Evolutionary conservation across 2,888 invertebrate species (phyloP), one percentile per base, ranked within the genome.

Genomic region (Isotomurus palustris): DNA sequence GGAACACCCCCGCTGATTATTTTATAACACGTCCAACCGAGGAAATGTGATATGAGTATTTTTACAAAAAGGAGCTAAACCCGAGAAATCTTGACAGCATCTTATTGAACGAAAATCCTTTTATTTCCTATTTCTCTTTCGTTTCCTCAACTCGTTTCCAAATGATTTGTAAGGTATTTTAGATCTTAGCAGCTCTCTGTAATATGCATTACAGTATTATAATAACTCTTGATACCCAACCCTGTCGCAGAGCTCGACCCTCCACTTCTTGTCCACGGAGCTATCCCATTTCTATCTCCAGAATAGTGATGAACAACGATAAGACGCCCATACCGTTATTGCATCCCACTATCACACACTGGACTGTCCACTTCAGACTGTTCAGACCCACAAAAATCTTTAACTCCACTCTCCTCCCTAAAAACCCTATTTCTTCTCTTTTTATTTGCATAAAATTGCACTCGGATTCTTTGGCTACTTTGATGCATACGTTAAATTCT

Each of bases 381-480:
- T n/a, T 43, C 14, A 22, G 21, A 19, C 4, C 24, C 22, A 8
- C 6, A 24, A 43, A 8, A 38, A 17, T 19, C 38, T 19, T 19
- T 14, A 43, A 24, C 5, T 24, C 43, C 22, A 43, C n/a, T 22
- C 43, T 22, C 43, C 38, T 53, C 41, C 51, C 38, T 55, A 36
- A 25, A 48, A 45, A 35, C 51, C 47, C 36, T 49, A 48, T 56
- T 47, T 50, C 55, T 58, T 51, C 52, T 51, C 56, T 54, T 62
- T 63, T 61, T 65, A 70, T 70, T 70, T 70, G 70, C 68, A 70
- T 70, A 66, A 68, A 68, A 70, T 70, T 68, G 68, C 67, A 66
- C 66, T 60, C 53, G 43, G 44, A 48, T 50, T 38, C 28, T n/a
- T n/a, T n/a, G n/a, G n/a, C n/a, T n/a, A n/a, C n/a, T n/a, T n/a